Evolutionary conservation across 2,888 invertebrate species (phyloP), one percentile per base, ranked within the genome.

Genomic region (Drosophila siamana): DNA sequence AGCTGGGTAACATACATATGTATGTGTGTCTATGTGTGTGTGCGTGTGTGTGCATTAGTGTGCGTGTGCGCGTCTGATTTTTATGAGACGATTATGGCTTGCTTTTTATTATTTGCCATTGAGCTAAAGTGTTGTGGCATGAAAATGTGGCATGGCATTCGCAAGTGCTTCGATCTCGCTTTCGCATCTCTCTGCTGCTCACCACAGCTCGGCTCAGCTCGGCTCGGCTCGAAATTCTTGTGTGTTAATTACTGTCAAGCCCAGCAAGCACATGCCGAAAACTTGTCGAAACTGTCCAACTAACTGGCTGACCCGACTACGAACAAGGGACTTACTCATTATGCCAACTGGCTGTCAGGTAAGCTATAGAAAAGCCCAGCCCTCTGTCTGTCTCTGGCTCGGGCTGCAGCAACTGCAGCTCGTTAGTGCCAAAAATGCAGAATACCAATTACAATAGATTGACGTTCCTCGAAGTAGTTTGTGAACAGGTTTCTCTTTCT

Each of bases 91-190:
- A 85, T 85, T 85, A 85, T 89, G 88, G 79, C 63, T 75, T 75
- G 80, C 74, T 86, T 82, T 88, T 86, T 89, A 89, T 85, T 89
- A 88, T 89, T 88, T 77, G 84, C 80, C 89, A 86, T 89, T 79
- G 77, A 71, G 73, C 68, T 62, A 78, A 84, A 83, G 86, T 86
- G 84, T 80, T 86, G 70, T 65, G 68, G 71, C 81, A 66, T 63
- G 55, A 74, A 74, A 72, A 74, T 60, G 67, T 36, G 61, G 55
- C 67, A 59, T 30, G 52, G 36, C 38, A 26, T 33, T 38, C 38
- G 15, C 16, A 33, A 51, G 33, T 33, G 41, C 52, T 48, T 16
- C 57, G 50, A 47, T 30, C 28, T 7, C 9, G 9, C 1, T 7
- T 6, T 7, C 9, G 9, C 1, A 4, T 6, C 6, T 1, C 4